phyloP scores from a whole-genome alignment of 1,140 invertebrate species.

The Drosophila auraria region DNA sequence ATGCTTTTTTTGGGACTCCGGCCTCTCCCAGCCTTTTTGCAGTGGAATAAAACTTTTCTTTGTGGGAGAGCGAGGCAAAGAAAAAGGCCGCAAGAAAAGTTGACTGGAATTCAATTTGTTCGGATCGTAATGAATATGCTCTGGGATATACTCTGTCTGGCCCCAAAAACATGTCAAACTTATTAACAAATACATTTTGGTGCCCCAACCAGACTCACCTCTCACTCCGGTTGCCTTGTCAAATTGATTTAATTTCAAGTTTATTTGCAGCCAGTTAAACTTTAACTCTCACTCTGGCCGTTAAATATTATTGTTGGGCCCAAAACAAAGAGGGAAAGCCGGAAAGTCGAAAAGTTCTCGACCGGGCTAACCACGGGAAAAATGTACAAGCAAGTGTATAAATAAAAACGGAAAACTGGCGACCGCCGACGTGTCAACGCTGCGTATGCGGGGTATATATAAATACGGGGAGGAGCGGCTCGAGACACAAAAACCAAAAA shows the following conservation, averaged over 20 bases:
- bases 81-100: slow-evolving; percentile 62
- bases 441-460: slow-evolving; percentile 26
- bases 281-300: slow-evolving; percentile 53
- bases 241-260: slow-evolving; percentile 72
- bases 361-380: slow-evolving; percentile 32
- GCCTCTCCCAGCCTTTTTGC: slow-evolving; percentile 4
- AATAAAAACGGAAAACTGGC: slow-evolving; percentile 63
- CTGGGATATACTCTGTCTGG: slow-evolving; percentile 23
- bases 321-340: neutral
- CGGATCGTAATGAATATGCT: slow-evolving; percentile 62
- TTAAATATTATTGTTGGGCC: slow-evolving; percentile 38
- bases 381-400: slow-evolving; percentile 35
- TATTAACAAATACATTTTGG: slow-evolving; percentile 59
- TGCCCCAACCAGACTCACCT: slow-evolving; percentile 32
- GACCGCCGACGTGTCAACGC: slow-evolving; percentile 44
- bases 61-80: slow-evolving; percentile 22
- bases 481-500: slow-evolving; percentile 28
- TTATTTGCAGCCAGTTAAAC: slow-evolving; percentile 58
- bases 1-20: slow-evolving; percentile 55
- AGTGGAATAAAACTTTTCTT: slow-evolving; percentile 60
- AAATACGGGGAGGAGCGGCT: slow-evolving; percentile 23
- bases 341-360: slow-evolving; percentile 27
- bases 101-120: slow-evolving; percentile 75
- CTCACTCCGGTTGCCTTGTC: slow-evolving; percentile 10
- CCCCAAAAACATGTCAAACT: slow-evolving; percentile 60